A percentile compares a stretch with the other conserved stretches of the same genome.
phyloP scores from a whole-genome alignment of 2,797 vertebrate genomes.

The Iguana delicatissima region DNA sequence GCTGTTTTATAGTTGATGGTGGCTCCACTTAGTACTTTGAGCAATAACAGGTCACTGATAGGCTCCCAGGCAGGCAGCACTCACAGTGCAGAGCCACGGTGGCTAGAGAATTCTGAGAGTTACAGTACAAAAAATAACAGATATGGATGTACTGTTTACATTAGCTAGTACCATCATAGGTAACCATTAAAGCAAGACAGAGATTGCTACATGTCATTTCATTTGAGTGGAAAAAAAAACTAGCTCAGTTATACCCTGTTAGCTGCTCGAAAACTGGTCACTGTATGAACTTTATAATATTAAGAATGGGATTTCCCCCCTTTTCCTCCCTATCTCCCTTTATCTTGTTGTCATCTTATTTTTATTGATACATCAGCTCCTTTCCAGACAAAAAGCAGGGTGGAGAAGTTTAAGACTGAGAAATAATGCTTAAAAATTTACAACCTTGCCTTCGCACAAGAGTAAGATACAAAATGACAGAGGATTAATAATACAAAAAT shows the following conservation, averaged over 20 bases:
- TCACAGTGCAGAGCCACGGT: not conserved
- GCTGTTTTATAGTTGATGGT: not conserved
- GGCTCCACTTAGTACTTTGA: not conserved
- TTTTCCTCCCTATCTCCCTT: no score
- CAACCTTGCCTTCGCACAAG: not conserved
- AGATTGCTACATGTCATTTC: not conserved
- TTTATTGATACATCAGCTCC: not conserved
- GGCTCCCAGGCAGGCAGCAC: not conserved
- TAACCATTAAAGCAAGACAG: not conserved
- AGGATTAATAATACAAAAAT: not conserved
- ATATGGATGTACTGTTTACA: no score
- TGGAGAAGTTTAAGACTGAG: not conserved
- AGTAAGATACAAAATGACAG: slow-evolving; percentile 3
- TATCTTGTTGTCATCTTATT: no score
- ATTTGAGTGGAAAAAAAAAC: no score
- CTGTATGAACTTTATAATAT: no score
- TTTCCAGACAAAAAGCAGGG: not conserved
- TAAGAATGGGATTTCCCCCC: no score
- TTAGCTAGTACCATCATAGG: not conserved
- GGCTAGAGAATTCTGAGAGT: not conserved
- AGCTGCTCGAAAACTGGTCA: no score
- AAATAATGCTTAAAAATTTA: not conserved
- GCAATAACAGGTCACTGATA: not conserved
- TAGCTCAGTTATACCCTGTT: not conserved
- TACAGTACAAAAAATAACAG: no score